These are phyloP conservation scores for Hydropsyche betteni DNA, from an alignment of 2,888 invertebrate genomes.

Conservation along the genomic window DNA sequence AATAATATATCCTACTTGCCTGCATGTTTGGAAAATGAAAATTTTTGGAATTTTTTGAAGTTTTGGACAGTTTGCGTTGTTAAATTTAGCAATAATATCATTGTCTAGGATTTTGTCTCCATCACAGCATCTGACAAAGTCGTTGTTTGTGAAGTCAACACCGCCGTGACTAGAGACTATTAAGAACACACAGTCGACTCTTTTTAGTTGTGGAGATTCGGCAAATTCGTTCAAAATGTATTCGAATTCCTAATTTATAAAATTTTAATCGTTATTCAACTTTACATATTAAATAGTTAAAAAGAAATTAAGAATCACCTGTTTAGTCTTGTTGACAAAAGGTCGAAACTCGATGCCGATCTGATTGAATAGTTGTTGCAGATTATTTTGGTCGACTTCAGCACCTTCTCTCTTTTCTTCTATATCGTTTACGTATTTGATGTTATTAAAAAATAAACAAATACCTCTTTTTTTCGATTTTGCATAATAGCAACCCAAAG, in stretches of 20 bases:
- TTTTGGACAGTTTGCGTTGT: constrained; percentile 63
- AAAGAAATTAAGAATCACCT: constrained; percentile 55
- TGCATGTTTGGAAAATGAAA: constrained; percentile 77
- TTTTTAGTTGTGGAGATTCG: constrained; percentile 58
- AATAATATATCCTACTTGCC: constrained; percentile 57
- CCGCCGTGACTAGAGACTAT: constrained; percentile 76
- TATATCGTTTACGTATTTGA: constrained; percentile 61
- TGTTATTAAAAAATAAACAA: constrained; percentile 70
- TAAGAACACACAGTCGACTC: constrained; percentile 70
- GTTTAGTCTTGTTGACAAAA: constrained; percentile 60
- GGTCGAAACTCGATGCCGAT: constrained; percentile 66
- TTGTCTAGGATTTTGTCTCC: constrained; percentile 63
- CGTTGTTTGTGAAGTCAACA: constrained; percentile 62
- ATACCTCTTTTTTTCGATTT: constrained; percentile 68
- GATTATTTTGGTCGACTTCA: constrained; percentile 67
- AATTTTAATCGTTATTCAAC: constrained; percentile 21
- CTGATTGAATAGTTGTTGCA: constrained; percentile 68
- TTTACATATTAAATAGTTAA: neutral
- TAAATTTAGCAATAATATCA: constrained; percentile 69
- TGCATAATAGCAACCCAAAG: constrained; percentile 63
- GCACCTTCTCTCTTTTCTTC: constrained; percentile 66
- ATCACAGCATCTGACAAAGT: constrained; percentile 70
- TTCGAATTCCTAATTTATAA: constrained; percentile 58
- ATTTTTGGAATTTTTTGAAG: constrained; percentile 74
- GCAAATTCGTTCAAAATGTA: constrained; percentile 60